Evolutionary conservation across 1,140 invertebrate species (phyloP).

Genomic region (Listronotus bonariensis): DNA sequence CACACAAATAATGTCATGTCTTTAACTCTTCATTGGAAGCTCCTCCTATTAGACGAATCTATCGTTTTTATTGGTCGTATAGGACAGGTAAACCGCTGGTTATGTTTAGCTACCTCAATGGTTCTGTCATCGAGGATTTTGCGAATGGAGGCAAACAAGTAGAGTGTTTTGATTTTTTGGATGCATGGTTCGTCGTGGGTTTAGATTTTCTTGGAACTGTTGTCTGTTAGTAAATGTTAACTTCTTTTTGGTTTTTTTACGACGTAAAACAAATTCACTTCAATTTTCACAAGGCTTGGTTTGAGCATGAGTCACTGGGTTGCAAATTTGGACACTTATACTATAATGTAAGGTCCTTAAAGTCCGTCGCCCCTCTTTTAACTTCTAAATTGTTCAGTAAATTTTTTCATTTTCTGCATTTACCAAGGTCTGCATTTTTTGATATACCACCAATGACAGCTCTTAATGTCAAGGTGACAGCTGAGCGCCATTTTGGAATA

Average conservation of each 20-base stretch:
- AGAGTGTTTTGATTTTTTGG: constrained; percentile 1
- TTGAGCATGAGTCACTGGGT: no score
- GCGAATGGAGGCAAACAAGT: constrained; percentile 8
- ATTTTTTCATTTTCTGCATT: no score
- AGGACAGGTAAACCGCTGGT: constrained; percentile 14
- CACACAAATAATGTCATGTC: constrained; percentile 25
- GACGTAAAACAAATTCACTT: neutral
- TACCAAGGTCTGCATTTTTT: no score
- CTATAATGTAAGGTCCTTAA: no score
- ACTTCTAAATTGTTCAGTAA: no score
- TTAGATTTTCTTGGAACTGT: neutral
- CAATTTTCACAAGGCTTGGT: no score
- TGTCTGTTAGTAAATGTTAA: neutral
- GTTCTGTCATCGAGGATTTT: constrained; percentile 8
- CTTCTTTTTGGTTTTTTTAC: constrained; percentile 13
- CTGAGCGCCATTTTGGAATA: no score
- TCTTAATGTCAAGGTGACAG: no score
- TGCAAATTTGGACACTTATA: no score
- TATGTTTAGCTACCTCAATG: constrained; percentile 16
- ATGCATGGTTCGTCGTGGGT: neutral
- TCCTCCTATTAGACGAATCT: constrained; percentile 6
- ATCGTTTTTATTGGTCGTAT: constrained; percentile 13
- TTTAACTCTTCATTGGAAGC: constrained; percentile 12
- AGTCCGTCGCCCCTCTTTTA: no score
- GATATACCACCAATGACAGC: no score